Conservation (phyloP, 2,797 vertebrate species). For the Melanotaenia nigrans region DNA sequence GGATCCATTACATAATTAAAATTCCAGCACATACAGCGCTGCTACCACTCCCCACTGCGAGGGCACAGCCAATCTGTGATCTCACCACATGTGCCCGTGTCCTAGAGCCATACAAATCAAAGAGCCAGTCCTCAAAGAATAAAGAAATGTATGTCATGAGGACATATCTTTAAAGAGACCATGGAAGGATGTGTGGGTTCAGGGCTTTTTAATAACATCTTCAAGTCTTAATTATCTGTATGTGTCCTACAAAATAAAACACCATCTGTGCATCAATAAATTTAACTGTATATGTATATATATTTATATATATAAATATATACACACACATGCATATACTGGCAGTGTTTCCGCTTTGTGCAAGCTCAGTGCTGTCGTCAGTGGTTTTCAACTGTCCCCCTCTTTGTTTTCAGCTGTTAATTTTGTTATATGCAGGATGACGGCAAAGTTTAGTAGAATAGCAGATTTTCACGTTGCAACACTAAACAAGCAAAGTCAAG, state of each 20-base stretch:
- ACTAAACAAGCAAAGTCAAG: conserved; percentile 23
- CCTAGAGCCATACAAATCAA: conserved; percentile 42
- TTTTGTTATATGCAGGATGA: conserved; percentile 54
- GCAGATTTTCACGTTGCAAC: conserved; percentile 13
- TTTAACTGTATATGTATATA: conserved; percentile 1
- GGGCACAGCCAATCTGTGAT: conserved; percentile 49
- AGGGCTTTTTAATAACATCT: conserved; percentile 54
- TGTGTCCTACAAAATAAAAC: conserved; percentile 65
- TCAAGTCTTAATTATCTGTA: conserved; percentile 58
- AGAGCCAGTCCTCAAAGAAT: conserved; percentile 41
- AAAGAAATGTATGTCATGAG: conserved; percentile 18
- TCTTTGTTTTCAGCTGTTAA: conserved; percentile 71
- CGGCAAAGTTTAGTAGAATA: conserved; percentile 34
- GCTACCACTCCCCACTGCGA: conserved; percentile 42
- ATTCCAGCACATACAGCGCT: conserved; percentile 36
- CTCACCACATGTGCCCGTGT: conserved; percentile 33
- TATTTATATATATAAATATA: too few species aligned
- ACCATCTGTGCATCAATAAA: conserved; percentile 77
- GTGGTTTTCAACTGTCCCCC: conserved; percentile 60
- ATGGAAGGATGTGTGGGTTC: conserved; percentile 39
- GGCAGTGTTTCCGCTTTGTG: conserved; percentile 59
- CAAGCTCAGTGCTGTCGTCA: conserved; percentile 63
- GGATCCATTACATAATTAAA: conserved; percentile 66
- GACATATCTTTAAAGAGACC: conserved; percentile 45
- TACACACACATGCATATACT: conserved; percentile 44